Conservation (phyloP, 2,113 vertebrate species). For the Cricetomys ansorgei region DNA sequence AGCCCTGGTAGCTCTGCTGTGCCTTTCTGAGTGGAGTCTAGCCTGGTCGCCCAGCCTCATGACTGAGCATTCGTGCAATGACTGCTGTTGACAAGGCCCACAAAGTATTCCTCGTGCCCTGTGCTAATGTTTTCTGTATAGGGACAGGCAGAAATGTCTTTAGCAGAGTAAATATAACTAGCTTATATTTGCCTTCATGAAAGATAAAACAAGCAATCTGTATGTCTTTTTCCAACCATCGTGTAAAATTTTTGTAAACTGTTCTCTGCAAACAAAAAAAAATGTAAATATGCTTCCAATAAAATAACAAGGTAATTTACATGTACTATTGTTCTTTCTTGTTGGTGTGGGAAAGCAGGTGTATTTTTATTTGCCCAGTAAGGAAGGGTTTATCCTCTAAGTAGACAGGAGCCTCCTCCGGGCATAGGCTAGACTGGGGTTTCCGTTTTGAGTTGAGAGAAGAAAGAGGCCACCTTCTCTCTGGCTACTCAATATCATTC, state of each 20-base stretch:
- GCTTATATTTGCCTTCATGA: conserved; percentile 61
- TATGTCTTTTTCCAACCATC: conserved; percentile 74
- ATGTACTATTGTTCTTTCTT: not conserved
- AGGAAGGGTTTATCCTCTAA: not conserved
- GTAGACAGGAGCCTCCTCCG: not conserved
- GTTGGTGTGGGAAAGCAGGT: not conserved
- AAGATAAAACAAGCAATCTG: conserved; percentile 67
- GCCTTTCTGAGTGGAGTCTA: not conserved
- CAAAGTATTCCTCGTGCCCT: conserved; percentile 26
- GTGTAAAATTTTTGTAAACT: conserved; percentile 73
- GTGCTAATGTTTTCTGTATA: conserved; percentile 33
- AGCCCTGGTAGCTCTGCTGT: not conserved
- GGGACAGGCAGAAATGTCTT: conserved; percentile 18
- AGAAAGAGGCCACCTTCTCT: not conserved
- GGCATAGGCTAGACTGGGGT: not conserved
- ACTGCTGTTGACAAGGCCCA: not conserved
- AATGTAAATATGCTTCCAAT: conserved; percentile 86
- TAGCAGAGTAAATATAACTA: conserved; percentile 61
- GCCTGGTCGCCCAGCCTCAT: not conserved
- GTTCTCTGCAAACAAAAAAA: conserved; percentile 53
- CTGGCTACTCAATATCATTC: not conserved
- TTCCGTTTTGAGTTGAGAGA: not conserved
- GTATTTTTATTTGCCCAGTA: not conserved
- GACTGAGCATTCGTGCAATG: rapidly evolving
- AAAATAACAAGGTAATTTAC: conserved; percentile 82